Percentiles rank a stretch among this genome's conserved stretches.
Evolutionary conservation across 23 tunicate genomes (phyloP).

Genomic region (Oikopleura dioica): DNA sequence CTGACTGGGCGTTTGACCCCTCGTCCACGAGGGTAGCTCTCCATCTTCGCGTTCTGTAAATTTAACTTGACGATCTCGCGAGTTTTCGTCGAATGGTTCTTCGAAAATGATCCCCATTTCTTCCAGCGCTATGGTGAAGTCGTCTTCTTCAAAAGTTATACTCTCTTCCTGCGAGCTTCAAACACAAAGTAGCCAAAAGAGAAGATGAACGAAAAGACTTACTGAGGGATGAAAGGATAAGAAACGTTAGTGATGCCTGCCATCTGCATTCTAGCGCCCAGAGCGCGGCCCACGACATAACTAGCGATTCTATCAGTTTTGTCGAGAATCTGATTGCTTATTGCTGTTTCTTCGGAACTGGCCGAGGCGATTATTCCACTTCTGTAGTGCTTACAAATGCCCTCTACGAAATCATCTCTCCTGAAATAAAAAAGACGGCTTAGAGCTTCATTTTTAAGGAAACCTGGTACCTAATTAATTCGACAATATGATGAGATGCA

Average conservation of each 20-base stretch:
- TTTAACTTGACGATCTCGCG: background rate
- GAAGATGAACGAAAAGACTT: background rate
- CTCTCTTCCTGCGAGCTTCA: background rate
- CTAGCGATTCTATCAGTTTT: background rate
- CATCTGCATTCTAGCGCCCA: constrained; percentile 4
- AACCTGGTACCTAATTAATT: too few relatives aligned
- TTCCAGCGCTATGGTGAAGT: background rate
- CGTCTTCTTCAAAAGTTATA: background rate
- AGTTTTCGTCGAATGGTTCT: background rate
- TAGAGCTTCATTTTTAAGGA: too few relatives aligned
- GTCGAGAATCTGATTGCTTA: background rate
- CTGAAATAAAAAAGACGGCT: too few relatives aligned
- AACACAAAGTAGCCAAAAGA: background rate
- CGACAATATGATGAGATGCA: too few relatives aligned
- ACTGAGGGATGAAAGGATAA: background rate
- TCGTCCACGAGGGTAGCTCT: background rate
- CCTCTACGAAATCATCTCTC: background rate
- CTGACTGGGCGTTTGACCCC: background rate
- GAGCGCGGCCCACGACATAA: background rate
- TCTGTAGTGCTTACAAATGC: background rate
- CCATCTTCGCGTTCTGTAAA: background rate
- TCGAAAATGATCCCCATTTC: background rate
- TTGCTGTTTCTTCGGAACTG: background rate
- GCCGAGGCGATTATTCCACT: background rate
- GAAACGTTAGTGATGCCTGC: background rate